Evolutionary conservation across 2,113 vertebrate genomes (phyloP).

Genomic region (Lagopus leucura): DNA sequence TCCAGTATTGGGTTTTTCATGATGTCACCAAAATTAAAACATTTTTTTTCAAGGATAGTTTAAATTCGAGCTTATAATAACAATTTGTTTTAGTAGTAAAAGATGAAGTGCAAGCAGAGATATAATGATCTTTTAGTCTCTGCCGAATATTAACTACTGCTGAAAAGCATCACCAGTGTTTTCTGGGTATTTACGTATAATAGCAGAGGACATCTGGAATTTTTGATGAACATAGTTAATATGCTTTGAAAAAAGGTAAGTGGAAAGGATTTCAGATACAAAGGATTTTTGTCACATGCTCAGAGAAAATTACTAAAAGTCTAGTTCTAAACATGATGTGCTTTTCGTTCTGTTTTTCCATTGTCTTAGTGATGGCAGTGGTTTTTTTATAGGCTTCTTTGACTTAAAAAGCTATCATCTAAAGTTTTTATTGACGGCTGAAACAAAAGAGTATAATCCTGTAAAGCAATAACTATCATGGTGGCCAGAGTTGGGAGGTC

Average conservation of each 20-base stretch:
- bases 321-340: background rate
- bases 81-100: background rate
- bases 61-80: background rate
- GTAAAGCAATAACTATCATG: constrained; percentile 63
- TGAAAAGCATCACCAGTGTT: background rate
- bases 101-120: background rate
- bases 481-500: constrained; percentile 74
- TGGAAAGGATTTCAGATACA: background rate
- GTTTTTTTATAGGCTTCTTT: constrained; percentile 37
- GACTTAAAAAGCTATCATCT: constrained; percentile 44
- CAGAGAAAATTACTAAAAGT: background rate
- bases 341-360: background rate
- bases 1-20: background rate
- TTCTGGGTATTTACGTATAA: background rate
- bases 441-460: constrained; percentile 63
- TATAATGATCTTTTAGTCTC: background rate
- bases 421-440: constrained; percentile 73
- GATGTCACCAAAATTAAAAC: background rate
- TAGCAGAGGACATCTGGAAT: background rate
- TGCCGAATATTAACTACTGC: background rate
- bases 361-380: background rate
- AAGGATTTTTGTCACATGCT: background rate
- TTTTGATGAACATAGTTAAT: background rate
- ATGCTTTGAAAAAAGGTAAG: background rate
- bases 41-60: background rate